Conservation (phyloP, 1,140 invertebrate genomes). For the Magallana ariakensis region DNA sequence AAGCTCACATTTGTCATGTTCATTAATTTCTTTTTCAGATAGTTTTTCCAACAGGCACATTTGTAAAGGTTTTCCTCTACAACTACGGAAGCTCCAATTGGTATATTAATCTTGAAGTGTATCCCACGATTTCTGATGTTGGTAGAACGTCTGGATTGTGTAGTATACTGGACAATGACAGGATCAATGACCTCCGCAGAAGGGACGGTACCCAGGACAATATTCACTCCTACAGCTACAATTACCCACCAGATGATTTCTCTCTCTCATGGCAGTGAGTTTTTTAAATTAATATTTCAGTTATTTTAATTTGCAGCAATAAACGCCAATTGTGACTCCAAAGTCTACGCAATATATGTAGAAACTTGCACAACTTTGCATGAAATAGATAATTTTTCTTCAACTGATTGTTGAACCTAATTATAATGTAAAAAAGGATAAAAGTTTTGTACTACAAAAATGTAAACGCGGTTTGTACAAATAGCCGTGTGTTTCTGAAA, state of each 20-base stretch:
- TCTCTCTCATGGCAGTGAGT: background rate
- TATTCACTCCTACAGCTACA: background rate
- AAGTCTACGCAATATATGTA: no score
- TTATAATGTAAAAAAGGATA: no score
- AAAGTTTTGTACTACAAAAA: no score
- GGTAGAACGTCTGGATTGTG: background rate
- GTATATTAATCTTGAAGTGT: background rate
- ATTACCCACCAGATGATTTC: background rate
- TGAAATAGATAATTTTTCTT: no score
- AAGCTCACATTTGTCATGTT: no score
- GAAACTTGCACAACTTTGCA: no score
- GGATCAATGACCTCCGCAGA: background rate
- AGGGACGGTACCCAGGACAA: background rate
- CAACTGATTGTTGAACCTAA: no score
- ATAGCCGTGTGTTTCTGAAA: no score
- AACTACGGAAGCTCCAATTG: background rate
- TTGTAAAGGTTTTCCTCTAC: background rate
- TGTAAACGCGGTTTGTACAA: no score
- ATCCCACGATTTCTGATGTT: background rate
- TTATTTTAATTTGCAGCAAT: no score
- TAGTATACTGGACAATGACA: background rate
- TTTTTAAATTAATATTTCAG: no score
- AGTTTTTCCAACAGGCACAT: constrained; percentile 1
- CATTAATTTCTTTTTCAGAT: background rate
- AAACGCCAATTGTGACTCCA: no score